These are phyloP conservation scores for Archips crataeganus DNA, from an alignment of 2,888 invertebrate species.

Conservation along the genomic window DNA sequence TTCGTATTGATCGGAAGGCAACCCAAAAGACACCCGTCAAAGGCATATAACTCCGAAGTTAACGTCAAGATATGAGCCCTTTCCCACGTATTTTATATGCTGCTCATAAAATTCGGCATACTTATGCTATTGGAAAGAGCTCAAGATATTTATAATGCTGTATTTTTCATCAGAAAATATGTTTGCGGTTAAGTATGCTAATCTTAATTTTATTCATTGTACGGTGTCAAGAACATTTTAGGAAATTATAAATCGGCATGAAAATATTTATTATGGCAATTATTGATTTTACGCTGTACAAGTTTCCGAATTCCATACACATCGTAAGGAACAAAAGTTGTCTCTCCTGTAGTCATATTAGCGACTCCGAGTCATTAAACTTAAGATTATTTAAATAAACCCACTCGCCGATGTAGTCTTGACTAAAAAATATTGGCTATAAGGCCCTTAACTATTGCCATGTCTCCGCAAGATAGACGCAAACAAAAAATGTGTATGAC, in stretches of 20 bases:
- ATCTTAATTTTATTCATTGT: constrained; percentile 11
- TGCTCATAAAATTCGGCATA: constrained; percentile 34
- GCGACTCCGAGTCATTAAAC: too few relatives aligned
- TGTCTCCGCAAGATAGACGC: too few relatives aligned
- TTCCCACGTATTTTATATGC: constrained; percentile 30
- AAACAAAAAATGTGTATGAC: too few relatives aligned
- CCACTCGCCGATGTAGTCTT: too few relatives aligned
- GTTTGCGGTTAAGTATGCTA: constrained; percentile 19
- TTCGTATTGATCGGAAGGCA: not conserved
- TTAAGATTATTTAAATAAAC: too few relatives aligned
- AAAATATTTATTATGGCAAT: not conserved
- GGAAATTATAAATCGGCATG: not conserved
- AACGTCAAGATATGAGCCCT: constrained; percentile 19
- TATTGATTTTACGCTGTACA: not conserved
- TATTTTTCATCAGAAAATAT: constrained; percentile 7
- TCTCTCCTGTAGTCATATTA: too few relatives aligned
- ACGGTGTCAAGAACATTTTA: constrained; percentile 1
- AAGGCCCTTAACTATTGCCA: too few relatives aligned
- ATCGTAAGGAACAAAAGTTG: too few relatives aligned
- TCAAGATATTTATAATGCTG: constrained; percentile 26
- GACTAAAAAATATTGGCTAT: too few relatives aligned
- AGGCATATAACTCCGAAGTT: constrained; percentile 16
- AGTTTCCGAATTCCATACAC: not conserved
- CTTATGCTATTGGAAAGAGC: constrained; percentile 31
- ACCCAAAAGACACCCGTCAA: constrained; percentile 9